Evolutionary conservation across 2,888 invertebrate genomes (phyloP).

Genomic region (Rhamnusium bicolor): DNA sequence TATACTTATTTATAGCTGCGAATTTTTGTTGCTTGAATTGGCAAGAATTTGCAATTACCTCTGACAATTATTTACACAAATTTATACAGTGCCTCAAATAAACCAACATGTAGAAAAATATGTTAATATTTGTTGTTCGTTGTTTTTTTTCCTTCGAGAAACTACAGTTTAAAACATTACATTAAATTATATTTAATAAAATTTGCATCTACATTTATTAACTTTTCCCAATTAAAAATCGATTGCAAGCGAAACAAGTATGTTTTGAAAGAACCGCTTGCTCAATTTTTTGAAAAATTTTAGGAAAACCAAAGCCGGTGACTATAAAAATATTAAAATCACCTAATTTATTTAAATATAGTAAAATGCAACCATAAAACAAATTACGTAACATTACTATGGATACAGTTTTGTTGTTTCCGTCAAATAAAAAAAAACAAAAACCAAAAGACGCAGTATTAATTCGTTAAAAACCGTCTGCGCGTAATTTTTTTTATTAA

Average conservation of each 20-base stretch:
- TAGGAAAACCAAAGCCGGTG: conserved; percentile 38
- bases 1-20: background rate
- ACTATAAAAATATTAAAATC: conserved; percentile 40
- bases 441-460: conserved; percentile 37
- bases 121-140: background rate
- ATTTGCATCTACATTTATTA: background rate
- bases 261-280: conserved; percentile 44
- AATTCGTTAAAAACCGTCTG: conserved; percentile 39
- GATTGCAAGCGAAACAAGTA: conserved; percentile 44
- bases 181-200: too few relatives aligned
- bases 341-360: conserved; percentile 40
- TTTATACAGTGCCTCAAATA: background rate
- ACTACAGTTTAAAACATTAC: too few relatives aligned
- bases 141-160: too few relatives aligned
- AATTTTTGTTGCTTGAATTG: background rate
- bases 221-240: conserved; percentile 30
- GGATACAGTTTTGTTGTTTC: conserved; percentile 18
- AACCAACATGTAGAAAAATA: background rate
- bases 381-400: conserved; percentile 26
- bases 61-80: background rate
- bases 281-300: conserved; percentile 20
- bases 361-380: conserved; percentile 52
- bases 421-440: conserved; percentile 38
- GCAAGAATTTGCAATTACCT: background rate
- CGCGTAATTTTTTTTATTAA: conserved; percentile 44